Percentiles rank a stretch among this genome's conserved stretches.
Evolutionary conservation across 2,797 vertebrate species (phyloP).

Genomic region (Anguilla megastoma): DNA sequence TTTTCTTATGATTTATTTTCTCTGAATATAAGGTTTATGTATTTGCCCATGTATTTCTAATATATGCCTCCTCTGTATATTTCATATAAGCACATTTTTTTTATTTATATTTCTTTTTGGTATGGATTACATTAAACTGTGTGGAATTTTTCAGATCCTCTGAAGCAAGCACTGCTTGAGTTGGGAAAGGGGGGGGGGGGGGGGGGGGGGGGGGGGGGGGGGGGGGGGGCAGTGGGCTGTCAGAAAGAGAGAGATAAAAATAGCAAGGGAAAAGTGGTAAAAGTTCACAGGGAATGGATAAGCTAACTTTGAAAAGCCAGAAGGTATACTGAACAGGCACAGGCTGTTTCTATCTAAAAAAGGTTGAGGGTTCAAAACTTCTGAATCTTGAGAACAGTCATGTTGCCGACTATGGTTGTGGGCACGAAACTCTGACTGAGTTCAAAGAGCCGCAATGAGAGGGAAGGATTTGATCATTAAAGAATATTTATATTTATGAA

Average conservation of each 20-base stretch:
- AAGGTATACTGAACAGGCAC: neutral
- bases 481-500: constrained; percentile 31
- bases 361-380: constrained; percentile 38
- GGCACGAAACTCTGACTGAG: neutral
- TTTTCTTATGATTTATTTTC: constrained; percentile 40
- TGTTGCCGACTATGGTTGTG: neutral
- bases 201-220: neutral
- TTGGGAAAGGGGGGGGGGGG: neutral
- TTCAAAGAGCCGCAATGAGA: neutral
- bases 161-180: neutral
- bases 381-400: neutral
- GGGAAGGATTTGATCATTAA: neutral
- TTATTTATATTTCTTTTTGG: neutral
- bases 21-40: constrained; percentile 40
- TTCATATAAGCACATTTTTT: neutral
- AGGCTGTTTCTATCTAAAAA: constrained; percentile 33
- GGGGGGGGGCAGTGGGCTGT: neutral
- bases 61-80: constrained; percentile 21
- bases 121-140: neutral
- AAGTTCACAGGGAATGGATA: constrained; percentile 38
- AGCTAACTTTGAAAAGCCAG: constrained; percentile 40
- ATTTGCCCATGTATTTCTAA: neutral
- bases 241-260: constrained; percentile 12
- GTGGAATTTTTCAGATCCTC: neutral
- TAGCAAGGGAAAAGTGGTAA: constrained; percentile 39